Evolutionary conservation across 2,888 invertebrate species (phyloP), one percentile per base, ranked within the genome.

Genomic region (Seira sanloemensis): DNA sequence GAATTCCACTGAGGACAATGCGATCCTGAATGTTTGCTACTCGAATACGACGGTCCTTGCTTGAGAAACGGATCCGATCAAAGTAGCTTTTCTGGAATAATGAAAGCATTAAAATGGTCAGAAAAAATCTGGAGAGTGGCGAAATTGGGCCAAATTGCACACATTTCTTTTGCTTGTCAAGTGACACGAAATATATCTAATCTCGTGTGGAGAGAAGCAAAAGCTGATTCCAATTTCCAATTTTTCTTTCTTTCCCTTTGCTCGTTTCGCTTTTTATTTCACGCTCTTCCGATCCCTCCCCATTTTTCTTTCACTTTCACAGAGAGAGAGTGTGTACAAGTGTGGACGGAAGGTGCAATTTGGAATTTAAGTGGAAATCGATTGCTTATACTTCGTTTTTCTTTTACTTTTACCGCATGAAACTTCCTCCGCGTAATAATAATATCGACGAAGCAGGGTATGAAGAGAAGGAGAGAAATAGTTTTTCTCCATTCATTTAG

Each of bases 31-130:
- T 93, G 90, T 94, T 95, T 90, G 94, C 94, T 65, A 97, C 94
- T 90, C 94, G 93, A 89, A 97, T 93, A 19, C 94, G 91, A 80
- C 96, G 92, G 90, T 95, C 95, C 24, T 94, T 94, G 88, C 95
- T 94, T 90, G 95, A 96, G 91, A 97, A 96, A 91, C 96, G 90
- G 75, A 97, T 95, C 90, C 94, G 94, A 68, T 95, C 94, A 91
- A 96, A 97, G 91, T 96, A 96, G 0, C 96, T 95, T 90, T 94
- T 94, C 85, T 96, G 90, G 18, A 89, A 87, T 37, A 65, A 72
- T 76, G 83, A 80, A 72, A 73, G 65, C 27, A 71, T 77, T 66
- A 68, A 37, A 83, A 83, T 58, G n/a, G n/a, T n/a, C n/a, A n/a
- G 37, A 65, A 65, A 71, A 71, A 71, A 23, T 71, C 25, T 16